These are phyloP conservation scores for Himalopsyche tibetana DNA, from an alignment of 2,888 invertebrate species.

Conservation along the genomic window DNA sequence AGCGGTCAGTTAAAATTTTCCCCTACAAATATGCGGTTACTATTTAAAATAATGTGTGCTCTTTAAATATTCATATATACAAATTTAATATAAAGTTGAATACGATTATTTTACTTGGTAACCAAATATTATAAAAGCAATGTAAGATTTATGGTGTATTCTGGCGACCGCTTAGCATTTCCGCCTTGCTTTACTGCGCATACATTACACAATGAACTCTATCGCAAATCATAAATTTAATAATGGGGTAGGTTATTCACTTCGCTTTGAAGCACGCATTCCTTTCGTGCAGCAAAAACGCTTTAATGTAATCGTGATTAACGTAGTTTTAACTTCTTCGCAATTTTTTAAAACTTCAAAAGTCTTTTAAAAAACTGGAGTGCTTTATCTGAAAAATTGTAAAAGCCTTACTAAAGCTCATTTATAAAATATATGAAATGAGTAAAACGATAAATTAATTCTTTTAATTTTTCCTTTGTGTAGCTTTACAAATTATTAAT, in stretches of 20 bases:
- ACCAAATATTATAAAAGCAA: neutral
- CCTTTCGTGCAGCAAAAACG: constrained; percentile 12
- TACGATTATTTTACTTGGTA: neutral
- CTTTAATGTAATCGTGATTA: constrained; percentile 27
- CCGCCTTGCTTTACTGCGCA: neutral
- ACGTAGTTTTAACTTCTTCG: neutral
- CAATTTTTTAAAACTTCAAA: neutral
- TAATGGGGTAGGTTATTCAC: constrained; percentile 23
- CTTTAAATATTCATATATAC: too few relatives aligned
- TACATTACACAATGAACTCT: constrained; percentile 28
- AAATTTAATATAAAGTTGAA: neutral
- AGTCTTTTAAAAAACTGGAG: neutral
- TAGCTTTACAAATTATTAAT: too few relatives aligned
- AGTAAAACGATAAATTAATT: too few relatives aligned
- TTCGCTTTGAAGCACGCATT: neutral
- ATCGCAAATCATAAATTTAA: constrained; percentile 51
- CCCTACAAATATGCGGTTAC: too few relatives aligned
- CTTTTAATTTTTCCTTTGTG: too few relatives aligned
- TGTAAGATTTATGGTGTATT: constrained; percentile 41
- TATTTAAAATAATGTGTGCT: too few relatives aligned
- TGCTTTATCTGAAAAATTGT: neutral
- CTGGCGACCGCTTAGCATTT: constrained; percentile 28
- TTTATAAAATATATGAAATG: too few relatives aligned
- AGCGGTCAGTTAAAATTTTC: too few relatives aligned
- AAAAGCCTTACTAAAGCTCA: neutral